Percentiles rank a stretch among this genome's conserved stretches.
These are phyloP conservation scores for Cyanoderma ruficeps DNA, from an alignment of 2,113 vertebrate species.

Conservation along the genomic window DNA sequence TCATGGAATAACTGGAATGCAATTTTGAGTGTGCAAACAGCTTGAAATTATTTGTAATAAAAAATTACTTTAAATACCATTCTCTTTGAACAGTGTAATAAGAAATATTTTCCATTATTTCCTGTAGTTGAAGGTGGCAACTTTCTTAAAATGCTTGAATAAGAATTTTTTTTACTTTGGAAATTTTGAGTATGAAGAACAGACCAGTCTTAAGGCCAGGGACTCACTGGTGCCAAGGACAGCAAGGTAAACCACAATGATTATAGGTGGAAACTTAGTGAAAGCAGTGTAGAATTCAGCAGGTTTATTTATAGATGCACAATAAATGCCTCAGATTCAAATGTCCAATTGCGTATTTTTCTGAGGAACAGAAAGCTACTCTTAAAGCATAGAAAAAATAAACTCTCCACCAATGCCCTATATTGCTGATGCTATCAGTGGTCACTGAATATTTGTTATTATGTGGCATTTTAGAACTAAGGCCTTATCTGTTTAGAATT, in stretches of 20 bases:
- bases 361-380: not conserved
- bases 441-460: not conserved
- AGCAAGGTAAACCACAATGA: not conserved
- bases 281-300: not conserved
- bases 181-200: not conserved
- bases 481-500: not conserved
- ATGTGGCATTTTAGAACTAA: not conserved
- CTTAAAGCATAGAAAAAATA: not conserved
- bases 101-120: not conserved
- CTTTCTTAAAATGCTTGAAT: not conserved
- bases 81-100: not conserved
- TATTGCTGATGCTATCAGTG: not conserved
- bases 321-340: not conserved
- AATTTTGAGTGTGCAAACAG: not conserved
- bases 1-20: not conserved
- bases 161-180: not conserved
- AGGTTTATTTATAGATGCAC: not conserved
- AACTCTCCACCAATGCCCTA: not conserved
- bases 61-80: not conserved
- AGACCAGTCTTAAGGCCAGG: not conserved
- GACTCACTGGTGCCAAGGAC: not conserved
- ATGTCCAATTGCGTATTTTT: not conserved
- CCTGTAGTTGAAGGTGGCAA: not conserved
- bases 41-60: not conserved
- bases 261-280: not conserved